Evolutionary conservation across 2,113 vertebrate species (phyloP).

Genomic region (Bettongia penicillata): DNA sequence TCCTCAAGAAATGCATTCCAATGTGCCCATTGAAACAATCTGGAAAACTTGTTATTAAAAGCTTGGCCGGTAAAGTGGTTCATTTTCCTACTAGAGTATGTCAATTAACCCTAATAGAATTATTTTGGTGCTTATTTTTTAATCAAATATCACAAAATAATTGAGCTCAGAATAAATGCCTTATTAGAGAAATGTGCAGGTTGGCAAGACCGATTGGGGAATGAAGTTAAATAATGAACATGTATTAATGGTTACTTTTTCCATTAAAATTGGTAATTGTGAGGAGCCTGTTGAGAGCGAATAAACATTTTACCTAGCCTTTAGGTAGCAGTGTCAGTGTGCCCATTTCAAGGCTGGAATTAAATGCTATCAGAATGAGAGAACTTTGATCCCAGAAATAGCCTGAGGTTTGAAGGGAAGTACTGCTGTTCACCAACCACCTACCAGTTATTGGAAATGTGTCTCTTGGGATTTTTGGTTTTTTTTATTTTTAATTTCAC

Average conservation of each 20-base stretch:
- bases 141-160: slow-evolving; percentile 82
- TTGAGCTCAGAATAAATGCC: slow-evolving; percentile 79
- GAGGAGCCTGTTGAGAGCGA: slow-evolving; percentile 26
- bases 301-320: not conserved
- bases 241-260: slow-evolving; percentile 69
- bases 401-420: not conserved
- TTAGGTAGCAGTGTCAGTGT: not conserved
- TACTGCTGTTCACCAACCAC: not conserved
- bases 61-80: slow-evolving; percentile 53
- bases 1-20: slow-evolving; percentile 55
- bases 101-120: slow-evolving; percentile 84
- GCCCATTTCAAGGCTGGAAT: not conserved
- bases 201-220: slow-evolving; percentile 38
- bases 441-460: not conserved
- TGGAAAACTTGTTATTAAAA: slow-evolving; percentile 64
- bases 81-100: slow-evolving; percentile 74
- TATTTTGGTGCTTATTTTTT: slow-evolving; percentile 83
- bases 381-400: not conserved
- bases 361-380: not conserved
- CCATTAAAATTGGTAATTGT: slow-evolving; percentile 78
- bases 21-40: slow-evolving; percentile 59
- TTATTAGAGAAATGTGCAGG: slow-evolving; percentile 76
- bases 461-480: not conserved
- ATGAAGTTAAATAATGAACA: slow-evolving; percentile 63
- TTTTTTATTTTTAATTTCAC: not conserved